Conservation (phyloP, 2,888 invertebrate species). For the Scaptomyza cyrtandrae region DNA sequence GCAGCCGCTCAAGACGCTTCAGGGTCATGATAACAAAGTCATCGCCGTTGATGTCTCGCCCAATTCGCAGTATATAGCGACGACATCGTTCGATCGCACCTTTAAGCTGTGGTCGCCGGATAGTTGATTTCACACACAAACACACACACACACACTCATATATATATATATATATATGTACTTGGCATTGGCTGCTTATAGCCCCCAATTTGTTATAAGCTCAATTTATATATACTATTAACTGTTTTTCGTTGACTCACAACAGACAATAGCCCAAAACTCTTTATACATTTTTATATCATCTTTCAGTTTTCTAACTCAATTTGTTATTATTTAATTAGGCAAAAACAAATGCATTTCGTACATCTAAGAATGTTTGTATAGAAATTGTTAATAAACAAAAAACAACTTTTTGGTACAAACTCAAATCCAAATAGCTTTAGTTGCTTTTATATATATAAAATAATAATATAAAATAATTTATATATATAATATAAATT, state of each 20-base stretch:
- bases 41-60: conserved; percentile 95
- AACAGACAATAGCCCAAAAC: conserved; percentile 72
- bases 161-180: neutral
- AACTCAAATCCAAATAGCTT: neutral
- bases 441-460: no score
- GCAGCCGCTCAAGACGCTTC: conserved; percentile 97
- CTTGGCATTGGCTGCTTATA: conserved; percentile 30
- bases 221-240: conserved; percentile 48
- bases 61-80: conserved; percentile 96
- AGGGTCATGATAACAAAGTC: conserved; percentile 98
- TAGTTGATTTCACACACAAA: conserved; percentile 68
- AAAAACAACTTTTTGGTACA: conserved; percentile 73
- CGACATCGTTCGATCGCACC: conserved; percentile 97
- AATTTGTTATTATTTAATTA: conserved; percentile 79
- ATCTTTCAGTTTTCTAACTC: conserved; percentile 67
- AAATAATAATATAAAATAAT: no score
- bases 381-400: conserved; percentile 79
- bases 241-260: conserved; percentile 65
- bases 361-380: conserved; percentile 74
- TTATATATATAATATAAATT: no score
- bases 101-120: conserved; percentile 98
- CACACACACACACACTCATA: neutral
- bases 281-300: conserved; percentile 37
- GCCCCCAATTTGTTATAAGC: conserved; percentile 35
- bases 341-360: conserved; percentile 69